phyloP scores from a whole-genome alignment of 2,888 invertebrate species.

The Megamerina dolium region DNA sequence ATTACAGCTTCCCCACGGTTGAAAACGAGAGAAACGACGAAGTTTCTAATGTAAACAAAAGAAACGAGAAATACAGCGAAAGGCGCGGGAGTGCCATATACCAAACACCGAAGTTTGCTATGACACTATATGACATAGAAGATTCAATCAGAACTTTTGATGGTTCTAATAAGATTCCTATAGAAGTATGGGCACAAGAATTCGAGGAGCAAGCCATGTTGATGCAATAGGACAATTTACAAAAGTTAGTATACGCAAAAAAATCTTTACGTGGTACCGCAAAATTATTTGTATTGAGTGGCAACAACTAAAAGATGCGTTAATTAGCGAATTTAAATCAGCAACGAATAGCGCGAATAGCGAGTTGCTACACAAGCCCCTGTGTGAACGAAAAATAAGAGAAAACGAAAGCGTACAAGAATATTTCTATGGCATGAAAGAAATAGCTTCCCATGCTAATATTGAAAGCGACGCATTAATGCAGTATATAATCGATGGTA shows the following conservation, averaged over 20 bases:
- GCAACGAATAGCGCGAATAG: slow-evolving; percentile 11
- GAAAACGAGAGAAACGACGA: background rate
- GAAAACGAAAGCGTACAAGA: background rate
- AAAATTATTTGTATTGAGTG: slow-evolving; percentile 7
- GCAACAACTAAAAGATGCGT: slow-evolving; percentile 2
- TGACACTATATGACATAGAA: slow-evolving; percentile 9
- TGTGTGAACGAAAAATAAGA: background rate
- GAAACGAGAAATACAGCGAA: background rate
- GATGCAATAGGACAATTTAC: slow-evolving; percentile 9
- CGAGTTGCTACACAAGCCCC: slow-evolving; percentile 12
- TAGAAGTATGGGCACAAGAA: slow-evolving; percentile 5
- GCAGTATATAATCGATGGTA: slow-evolving; percentile 2
- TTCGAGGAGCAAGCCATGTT: slow-evolving; percentile 4
- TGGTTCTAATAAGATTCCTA: slow-evolving; percentile 6
- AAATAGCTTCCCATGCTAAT: background rate
- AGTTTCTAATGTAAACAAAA: slow-evolving; percentile 3
- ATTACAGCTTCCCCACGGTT: background rate
- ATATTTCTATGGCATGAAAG: slow-evolving; percentile 3
- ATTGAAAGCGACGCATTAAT: slow-evolving; percentile 1
- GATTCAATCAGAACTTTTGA: slow-evolving; percentile 8
- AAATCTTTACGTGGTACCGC: background rate
- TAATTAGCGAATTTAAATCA: slow-evolving; percentile 14
- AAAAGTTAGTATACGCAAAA: slow-evolving; percentile 6
- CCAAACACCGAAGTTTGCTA: slow-evolving; percentile 4
- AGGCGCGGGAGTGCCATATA: background rate